These are phyloP conservation scores for Harpia harpyja DNA, from an alignment of 2,797 vertebrate species.

Conservation along the genomic window DNA sequence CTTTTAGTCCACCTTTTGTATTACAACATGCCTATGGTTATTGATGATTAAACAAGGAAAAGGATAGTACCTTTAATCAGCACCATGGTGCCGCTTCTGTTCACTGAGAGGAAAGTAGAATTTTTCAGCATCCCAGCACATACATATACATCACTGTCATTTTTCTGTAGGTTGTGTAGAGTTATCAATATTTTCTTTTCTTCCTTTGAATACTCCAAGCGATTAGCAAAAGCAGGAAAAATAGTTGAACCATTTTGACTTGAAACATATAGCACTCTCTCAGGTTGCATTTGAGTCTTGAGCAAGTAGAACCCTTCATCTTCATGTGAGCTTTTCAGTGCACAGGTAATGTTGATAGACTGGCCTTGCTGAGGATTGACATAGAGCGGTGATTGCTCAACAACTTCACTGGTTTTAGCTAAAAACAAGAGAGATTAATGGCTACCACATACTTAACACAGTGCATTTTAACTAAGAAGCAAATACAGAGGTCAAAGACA, in stretches of 20 bases:
- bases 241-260: rapidly evolving
- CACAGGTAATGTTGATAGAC: neutral
- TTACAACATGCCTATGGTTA: neutral
- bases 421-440: neutral
- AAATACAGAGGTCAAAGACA: neutral
- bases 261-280: neutral
- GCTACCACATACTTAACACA: neutral
- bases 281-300: neutral
- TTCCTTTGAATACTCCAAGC: neutral
- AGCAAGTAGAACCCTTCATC: neutral
- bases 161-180: neutral
- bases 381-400: neutral
- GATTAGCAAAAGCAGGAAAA: neutral
- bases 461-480: neutral
- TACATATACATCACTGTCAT: neutral
- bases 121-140: neutral
- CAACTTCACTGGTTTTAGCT: neutral
- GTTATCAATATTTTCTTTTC: neutral
- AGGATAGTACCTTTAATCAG: conserved; percentile 9
- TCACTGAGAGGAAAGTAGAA: rapidly evolving
- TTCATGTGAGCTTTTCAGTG: rapidly evolving
- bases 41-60: neutral
- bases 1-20: neutral
- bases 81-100: neutral
- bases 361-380: neutral